phyloP scores from a whole-genome alignment of 2,888 invertebrate species.

The Flabesymbios commensalis region DNA sequence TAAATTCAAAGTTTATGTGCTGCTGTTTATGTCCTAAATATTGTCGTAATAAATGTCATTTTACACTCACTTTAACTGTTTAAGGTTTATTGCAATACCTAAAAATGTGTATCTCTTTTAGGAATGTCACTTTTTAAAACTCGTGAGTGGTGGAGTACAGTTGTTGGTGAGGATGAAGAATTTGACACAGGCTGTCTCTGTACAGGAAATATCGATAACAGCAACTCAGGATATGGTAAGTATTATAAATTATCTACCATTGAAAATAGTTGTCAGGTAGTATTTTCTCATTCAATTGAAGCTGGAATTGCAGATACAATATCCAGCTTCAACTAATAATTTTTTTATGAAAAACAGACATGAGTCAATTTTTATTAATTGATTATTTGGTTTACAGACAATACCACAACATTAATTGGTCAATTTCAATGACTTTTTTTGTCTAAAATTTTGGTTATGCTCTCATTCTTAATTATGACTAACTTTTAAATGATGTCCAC shows the following conservation, averaged over 20 bases:
- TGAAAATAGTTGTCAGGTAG: not conserved
- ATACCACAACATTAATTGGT: no score
- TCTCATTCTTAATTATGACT: no score
- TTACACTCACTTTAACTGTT: no score
- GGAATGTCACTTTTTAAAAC: slow-evolving; percentile 91
- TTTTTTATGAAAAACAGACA: slow-evolving; percentile 5
- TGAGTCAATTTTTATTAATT: not conserved
- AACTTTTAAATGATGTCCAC: no score
- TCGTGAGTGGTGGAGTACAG: slow-evolving; percentile 84
- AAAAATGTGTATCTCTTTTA: not conserved
- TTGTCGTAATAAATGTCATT: no score
- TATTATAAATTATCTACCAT: not conserved
- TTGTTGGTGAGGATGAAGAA: slow-evolving; percentile 70
- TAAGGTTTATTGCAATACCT: no score
- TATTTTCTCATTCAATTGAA: not conserved
- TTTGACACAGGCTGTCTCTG: slow-evolving; percentile 67
- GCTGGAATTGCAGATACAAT: no score
- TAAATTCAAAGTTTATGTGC: no score
- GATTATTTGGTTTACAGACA: no score
- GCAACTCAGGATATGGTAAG: slow-evolving; percentile 42
- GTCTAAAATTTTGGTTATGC: no score
- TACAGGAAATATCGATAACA: slow-evolving; percentile 64
- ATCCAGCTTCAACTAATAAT: not conserved
- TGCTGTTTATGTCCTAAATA: no score
- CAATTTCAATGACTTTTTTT: no score